Percentiles rank a stretch among this genome's conserved stretches.
These are phyloP conservation scores for Callionymus lyra DNA, from an alignment of 2,113 vertebrate species.

Conservation along the genomic window DNA sequence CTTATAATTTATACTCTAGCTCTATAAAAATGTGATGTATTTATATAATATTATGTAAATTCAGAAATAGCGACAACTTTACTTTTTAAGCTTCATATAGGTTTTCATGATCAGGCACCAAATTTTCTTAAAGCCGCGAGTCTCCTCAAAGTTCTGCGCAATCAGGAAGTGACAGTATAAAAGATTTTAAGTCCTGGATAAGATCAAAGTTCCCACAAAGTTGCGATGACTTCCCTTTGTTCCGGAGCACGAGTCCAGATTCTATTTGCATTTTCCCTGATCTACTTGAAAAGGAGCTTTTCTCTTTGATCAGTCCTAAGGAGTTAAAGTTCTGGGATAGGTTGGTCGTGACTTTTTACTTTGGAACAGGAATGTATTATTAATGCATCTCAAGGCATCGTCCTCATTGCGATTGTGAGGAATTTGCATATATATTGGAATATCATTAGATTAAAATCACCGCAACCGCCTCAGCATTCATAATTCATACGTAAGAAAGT, in stretches of 20 bases:
- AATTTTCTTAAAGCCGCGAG: too few species aligned
- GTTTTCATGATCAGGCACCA: not conserved
- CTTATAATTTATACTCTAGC: too few species aligned
- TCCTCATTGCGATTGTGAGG: slow-evolving; percentile 29
- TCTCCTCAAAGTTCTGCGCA: not conserved
- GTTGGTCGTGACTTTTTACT: slow-evolving; percentile 27
- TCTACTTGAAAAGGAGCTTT: slow-evolving; percentile 29
- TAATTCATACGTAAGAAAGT: slow-evolving; percentile 23
- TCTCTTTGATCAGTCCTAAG: slow-evolving; percentile 29
- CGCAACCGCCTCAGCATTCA: slow-evolving; percentile 11
- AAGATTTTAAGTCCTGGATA: slow-evolving; percentile 3
- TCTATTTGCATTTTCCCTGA: slow-evolving; percentile 32
- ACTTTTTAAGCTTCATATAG: too few species aligned
- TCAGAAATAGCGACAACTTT: too few species aligned
- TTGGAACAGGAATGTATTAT: slow-evolving; percentile 35
- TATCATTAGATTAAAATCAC: slow-evolving; percentile 36
- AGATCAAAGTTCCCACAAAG: slow-evolving; percentile 12
- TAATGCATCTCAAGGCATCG: slow-evolving; percentile 41
- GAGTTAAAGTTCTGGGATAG: slow-evolving; percentile 32
- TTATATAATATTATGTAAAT: too few species aligned
- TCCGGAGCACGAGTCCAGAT: slow-evolving; percentile 21
- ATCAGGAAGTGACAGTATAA: slow-evolving; percentile 1
- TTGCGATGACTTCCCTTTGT: slow-evolving; percentile 30
- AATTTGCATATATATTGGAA: slow-evolving; percentile 52
- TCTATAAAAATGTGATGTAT: too few species aligned